Evolutionary conservation across 2,797 vertebrate species (phyloP).

Genomic region (Cottoperca gobio): DNA sequence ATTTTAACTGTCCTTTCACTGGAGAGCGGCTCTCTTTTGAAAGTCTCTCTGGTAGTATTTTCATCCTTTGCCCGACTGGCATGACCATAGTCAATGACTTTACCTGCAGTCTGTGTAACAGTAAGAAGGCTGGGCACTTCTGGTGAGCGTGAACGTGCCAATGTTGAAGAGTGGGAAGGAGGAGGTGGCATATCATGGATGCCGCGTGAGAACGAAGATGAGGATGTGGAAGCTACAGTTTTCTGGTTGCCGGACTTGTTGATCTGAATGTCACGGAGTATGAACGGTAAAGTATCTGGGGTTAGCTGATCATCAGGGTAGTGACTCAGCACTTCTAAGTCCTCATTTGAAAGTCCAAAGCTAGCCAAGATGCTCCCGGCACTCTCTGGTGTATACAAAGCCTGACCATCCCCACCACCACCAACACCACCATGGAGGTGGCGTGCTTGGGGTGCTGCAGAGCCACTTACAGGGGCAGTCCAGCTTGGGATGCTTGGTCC

Average conservation of each 20-base stretch:
- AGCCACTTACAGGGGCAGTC: constrained; percentile 49
- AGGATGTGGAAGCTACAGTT: constrained; percentile 26
- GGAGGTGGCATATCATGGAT: constrained; percentile 30
- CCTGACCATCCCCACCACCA: constrained; percentile 70
- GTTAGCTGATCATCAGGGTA: constrained; percentile 94
- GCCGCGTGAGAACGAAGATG: constrained; percentile 44
- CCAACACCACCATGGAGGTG: constrained; percentile 39
- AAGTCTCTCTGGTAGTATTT: constrained; percentile 78
- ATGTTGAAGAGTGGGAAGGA: constrained; percentile 23
- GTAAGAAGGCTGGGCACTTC: constrained; percentile 77
- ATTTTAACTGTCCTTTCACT: constrained; percentile 73
- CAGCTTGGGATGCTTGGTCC: constrained; percentile 60
- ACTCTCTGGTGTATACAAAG: constrained; percentile 90
- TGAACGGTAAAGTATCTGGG: constrained; percentile 92
- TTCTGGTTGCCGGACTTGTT: constrained; percentile 85
- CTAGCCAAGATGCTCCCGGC: constrained; percentile 93
- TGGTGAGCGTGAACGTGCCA: constrained; percentile 42
- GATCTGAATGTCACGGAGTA: constrained; percentile 91
- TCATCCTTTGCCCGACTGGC: constrained; percentile 85
- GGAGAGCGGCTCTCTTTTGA: constrained; percentile 72
- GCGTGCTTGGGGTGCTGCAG: constrained; percentile 35
- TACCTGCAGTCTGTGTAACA: constrained; percentile 79
- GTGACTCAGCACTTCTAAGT: constrained; percentile 93
- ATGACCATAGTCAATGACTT: constrained; percentile 93
- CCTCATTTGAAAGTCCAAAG: constrained; percentile 94